These are phyloP conservation scores for Eumerus sabulonum DNA, from an alignment of 2,888 invertebrate species.

Conservation along the genomic window DNA sequence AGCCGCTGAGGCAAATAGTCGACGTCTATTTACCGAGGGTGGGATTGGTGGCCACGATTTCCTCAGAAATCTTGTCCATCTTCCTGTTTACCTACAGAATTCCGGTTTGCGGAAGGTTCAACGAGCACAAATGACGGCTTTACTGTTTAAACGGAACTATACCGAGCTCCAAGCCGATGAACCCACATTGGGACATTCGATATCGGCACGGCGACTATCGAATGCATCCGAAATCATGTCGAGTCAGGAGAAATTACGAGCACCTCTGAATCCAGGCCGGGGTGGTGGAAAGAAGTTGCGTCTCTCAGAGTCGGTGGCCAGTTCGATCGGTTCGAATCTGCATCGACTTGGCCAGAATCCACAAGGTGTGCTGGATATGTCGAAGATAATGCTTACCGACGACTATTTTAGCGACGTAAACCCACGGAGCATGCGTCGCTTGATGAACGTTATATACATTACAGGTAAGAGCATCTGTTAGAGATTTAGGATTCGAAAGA, in stretches of 20 bases:
- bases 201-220: conserved; percentile 88
- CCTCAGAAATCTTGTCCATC: conserved; percentile 95
- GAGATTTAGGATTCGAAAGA: too few relatives aligned
- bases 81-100: conserved; percentile 99
- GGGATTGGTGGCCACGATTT: conserved; percentile 96
- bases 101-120: conserved; percentile 94
- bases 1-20: conserved; percentile 94
- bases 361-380: conserved; percentile 79
- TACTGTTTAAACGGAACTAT: conserved; percentile 77
- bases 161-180: conserved; percentile 76
- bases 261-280: conserved; percentile 76
- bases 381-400: conserved; percentile 94
- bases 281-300: conserved; percentile 87
- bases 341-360: conserved; percentile 88
- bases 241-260: conserved; percentile 87
- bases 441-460: conserved; percentile 98
- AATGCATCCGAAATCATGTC: conserved; percentile 90
- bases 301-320: conserved; percentile 93
- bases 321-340: conserved; percentile 93
- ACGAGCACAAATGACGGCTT: conserved; percentile 89
- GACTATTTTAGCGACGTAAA: conserved; percentile 99
- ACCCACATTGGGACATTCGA: conserved; percentile 78
- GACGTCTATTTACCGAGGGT: conserved; percentile 91
- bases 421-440: conserved; percentile 95
- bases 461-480: conserved; percentile 83